These are phyloP conservation scores for Atta texana DNA, from an alignment of 1,140 invertebrate species.

Conservation along the genomic window DNA sequence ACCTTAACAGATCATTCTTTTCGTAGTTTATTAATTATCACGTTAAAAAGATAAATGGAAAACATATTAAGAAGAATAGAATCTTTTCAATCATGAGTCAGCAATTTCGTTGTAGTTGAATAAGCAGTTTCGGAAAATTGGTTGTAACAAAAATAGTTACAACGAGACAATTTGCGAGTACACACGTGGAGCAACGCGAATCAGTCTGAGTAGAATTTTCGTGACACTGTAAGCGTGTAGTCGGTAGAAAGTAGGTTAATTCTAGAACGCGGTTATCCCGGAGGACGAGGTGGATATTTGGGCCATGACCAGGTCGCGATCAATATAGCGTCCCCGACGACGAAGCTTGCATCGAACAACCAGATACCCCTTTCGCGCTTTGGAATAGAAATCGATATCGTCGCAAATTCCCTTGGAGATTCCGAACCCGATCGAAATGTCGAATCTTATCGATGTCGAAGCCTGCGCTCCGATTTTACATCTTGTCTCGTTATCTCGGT, in stretches of 20 bases:
- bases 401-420: constrained; percentile 8
- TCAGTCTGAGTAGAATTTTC: constrained; percentile 38
- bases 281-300: constrained; percentile 83
- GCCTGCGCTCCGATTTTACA: constrained; percentile 26
- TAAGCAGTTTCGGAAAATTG: background rate
- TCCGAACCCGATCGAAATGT: constrained; percentile 38
- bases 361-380: constrained; percentile 52
- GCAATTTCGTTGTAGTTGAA: background rate
- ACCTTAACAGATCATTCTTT: too few species aligned
- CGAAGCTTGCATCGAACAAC: constrained; percentile 70
- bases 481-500: constrained; percentile 32
- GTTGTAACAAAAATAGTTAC: background rate
- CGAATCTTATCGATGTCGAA: constrained; percentile 17
- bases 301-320: constrained; percentile 85
- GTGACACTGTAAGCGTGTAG: constrained; percentile 20
- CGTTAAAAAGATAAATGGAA: too few species aligned
- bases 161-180: constrained; percentile 17
- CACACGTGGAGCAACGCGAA: background rate
- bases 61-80: background rate
- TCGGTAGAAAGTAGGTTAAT: constrained; percentile 81
- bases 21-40: background rate
- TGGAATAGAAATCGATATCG: constrained; percentile 57
- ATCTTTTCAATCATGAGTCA: background rate
- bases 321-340: constrained; percentile 80
- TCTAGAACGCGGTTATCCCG: constrained; percentile 80